A percentile compares a stretch with the other conserved stretches of the same genome.
Conservation (phyloP, 2,113 vertebrate species). For the Numenius arquata region DNA sequence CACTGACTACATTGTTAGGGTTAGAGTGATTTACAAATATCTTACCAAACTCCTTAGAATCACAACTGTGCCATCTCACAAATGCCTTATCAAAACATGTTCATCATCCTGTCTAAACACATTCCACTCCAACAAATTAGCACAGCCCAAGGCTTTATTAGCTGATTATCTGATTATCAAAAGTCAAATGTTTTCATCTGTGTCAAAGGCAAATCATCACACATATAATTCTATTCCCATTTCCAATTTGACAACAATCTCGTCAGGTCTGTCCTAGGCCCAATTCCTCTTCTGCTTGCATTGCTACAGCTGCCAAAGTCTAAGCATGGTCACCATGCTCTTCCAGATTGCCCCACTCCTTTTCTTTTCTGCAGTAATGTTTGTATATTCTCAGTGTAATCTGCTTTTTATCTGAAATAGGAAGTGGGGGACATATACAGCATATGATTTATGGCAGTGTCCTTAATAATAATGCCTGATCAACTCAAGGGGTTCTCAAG, state of each 20-base stretch:
- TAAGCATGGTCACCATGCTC: neutral
- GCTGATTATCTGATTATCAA: slow-evolving; percentile 45
- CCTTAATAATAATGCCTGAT: neutral
- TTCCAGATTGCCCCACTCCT: neutral
- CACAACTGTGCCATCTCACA: slow-evolving; percentile 20
- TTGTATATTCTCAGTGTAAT: neutral
- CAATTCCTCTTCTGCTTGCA: neutral
- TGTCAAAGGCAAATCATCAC: slow-evolving; percentile 51
- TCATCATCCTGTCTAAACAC: slow-evolving; percentile 50
- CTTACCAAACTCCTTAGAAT: slow-evolving; percentile 45
- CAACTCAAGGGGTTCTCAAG: neutral
- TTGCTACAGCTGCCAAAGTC: neutral
- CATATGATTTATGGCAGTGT: neutral
- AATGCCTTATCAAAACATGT: slow-evolving; percentile 44
- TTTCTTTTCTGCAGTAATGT: neutral
- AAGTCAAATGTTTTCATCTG: slow-evolving; percentile 44
- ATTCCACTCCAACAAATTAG: slow-evolving; percentile 54
- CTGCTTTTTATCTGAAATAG: neutral
- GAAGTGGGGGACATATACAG: neutral
- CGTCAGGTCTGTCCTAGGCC: neutral
- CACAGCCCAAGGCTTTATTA: slow-evolving; percentile 50
- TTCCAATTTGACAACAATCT: slow-evolving; percentile 34
- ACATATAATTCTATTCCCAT: neutral
- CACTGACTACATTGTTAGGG: neutral
- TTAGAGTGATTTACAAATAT: slow-evolving; percentile 10